Conservation (phyloP, 2,888 invertebrate species). For the Melipona beecheii region DNA sequence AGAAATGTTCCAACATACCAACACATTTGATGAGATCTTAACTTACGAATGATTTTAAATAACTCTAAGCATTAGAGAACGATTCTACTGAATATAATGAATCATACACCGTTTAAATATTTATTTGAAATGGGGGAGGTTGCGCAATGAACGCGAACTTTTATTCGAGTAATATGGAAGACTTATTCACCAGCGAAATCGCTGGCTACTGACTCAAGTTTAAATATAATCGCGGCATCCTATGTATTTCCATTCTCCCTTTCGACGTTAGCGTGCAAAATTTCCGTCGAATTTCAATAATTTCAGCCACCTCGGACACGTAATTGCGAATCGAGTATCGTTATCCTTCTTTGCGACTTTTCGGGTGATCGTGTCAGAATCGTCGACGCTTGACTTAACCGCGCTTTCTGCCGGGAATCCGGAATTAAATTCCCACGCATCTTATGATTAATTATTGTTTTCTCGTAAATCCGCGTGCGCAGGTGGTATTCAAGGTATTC, state of each 20-base stretch:
- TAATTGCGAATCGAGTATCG: background rate
- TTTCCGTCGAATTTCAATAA: slow-evolving; percentile 31
- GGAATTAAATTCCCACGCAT: slow-evolving; percentile 28
- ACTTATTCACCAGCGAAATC: slow-evolving; percentile 69
- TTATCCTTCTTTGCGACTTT: background rate
- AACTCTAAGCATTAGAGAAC: too few species aligned
- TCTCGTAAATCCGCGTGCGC: slow-evolving; percentile 24
- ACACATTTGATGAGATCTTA: too few species aligned
- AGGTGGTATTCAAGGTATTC: slow-evolving; percentile 49
- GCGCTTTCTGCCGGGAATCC: background rate
- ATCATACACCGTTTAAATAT: too few species aligned
- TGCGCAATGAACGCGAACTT: background rate
- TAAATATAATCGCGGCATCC: slow-evolving; percentile 69
- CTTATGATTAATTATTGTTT: slow-evolving; percentile 45
- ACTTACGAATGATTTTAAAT: too few species aligned
- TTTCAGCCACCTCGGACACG: slow-evolving; percentile 7
- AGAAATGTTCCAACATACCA: too few species aligned
- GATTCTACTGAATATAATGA: too few species aligned
- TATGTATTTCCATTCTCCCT: slow-evolving; percentile 46
- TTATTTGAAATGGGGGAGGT: background rate
- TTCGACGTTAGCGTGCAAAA: slow-evolving; percentile 20
- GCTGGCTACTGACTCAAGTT: slow-evolving; percentile 71
- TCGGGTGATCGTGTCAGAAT: background rate
- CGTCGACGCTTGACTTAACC: background rate
- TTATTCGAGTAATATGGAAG: slow-evolving; percentile 40